Base-by-base conservation (phyloP, 2,113 vertebrate genomes). In the Hipposideros armiger region DNA sequence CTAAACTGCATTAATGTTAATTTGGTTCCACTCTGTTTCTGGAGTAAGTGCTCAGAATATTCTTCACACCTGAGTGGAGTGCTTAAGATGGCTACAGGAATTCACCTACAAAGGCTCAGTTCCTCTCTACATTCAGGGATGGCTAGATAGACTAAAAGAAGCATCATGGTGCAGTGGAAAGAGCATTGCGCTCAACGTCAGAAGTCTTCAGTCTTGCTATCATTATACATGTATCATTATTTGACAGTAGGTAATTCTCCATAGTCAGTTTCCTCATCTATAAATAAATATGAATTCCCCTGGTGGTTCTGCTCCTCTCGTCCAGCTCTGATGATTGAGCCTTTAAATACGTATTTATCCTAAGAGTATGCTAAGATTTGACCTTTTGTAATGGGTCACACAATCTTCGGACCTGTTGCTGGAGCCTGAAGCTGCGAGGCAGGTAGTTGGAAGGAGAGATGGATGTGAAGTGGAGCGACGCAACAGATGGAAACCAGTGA, bases 81-180 rank as follows among this genome's bases (percentile, higher is more conserved):
- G 28, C 7, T 36, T 54, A 70, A 36, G 30, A 32, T 32, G 1
- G 14, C 36, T 22, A 52, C 30, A 36, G 32, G 30, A n/a, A 87
- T 72, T 50, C 32, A 56, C 24, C 36, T 83, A 11, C 13, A 42
- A 54, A 78, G 36, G 62, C 20, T 24, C 13, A 19, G 20, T 60
- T 32, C n/a, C 32, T 78, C 52, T 58, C 0, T 4, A 14, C 20
- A 64, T 7, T 26, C 7, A 1, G 20, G 20, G 11, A 32, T 69
- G 4, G 40, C 8, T 17, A 36, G 15, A 60, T 24, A 66, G 32
- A 66, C 64, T 26, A 62, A 40, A 45, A 50, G 58, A 54, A 32
- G 0, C 13, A 15, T 62, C 7, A 4, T 10, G 17, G 15, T 24
- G 20, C 4, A 30, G 0, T 7, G 1, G 58, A 13, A 67, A 87